A percentile compares a stretch with the other conserved stretches of the same genome.
phyloP scores from a whole-genome alignment of 2,113 vertebrate genomes.

The Gila orcuttii region DNA sequence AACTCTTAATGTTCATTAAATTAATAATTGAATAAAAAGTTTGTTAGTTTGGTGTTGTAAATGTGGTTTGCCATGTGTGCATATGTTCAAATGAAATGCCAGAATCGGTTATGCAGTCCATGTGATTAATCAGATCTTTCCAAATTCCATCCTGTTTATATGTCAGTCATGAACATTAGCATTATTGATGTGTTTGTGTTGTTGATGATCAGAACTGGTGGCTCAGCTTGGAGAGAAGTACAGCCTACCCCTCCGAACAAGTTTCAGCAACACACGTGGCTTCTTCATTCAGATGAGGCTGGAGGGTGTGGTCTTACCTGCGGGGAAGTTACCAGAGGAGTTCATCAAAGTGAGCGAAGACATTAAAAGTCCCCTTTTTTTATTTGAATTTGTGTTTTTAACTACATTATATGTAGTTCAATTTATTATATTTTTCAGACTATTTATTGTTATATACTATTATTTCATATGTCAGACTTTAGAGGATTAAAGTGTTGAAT shows the following conservation, averaged over 20 bases:
- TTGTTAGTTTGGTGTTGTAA: not conserved
- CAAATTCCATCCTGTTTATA: slow-evolving; percentile 1
- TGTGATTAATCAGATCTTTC: not conserved
- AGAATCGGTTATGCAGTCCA: not conserved
- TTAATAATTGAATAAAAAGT: not conserved
- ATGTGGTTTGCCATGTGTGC: not conserved
- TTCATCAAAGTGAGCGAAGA: slow-evolving; percentile 88
- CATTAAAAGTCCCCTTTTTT: not conserved
- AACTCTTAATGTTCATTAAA: not conserved
- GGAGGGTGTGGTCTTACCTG: slow-evolving; percentile 77
- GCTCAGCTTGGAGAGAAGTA: slow-evolving; percentile 86
- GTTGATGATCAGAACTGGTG: slow-evolving; percentile 81
- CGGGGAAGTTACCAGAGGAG: slow-evolving; percentile 84
- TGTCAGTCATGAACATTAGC: not conserved
- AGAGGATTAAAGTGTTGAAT: not conserved
- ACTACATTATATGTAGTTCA: no score
- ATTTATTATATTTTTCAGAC: no score
- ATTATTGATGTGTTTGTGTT: not conserved
- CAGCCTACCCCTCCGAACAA: slow-evolving; percentile 86
- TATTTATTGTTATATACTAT: no score
- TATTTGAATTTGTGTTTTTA: no score
- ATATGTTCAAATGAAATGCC: not conserved
- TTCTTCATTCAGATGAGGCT: slow-evolving; percentile 94
- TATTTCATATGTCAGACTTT: no score
- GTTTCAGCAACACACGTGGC: slow-evolving; percentile 89